A percentile compares a stretch with the other conserved stretches of the same genome.
Evolutionary conservation across 2,113 vertebrate genomes (phyloP).

Genomic region (Blennius ocellaris): DNA sequence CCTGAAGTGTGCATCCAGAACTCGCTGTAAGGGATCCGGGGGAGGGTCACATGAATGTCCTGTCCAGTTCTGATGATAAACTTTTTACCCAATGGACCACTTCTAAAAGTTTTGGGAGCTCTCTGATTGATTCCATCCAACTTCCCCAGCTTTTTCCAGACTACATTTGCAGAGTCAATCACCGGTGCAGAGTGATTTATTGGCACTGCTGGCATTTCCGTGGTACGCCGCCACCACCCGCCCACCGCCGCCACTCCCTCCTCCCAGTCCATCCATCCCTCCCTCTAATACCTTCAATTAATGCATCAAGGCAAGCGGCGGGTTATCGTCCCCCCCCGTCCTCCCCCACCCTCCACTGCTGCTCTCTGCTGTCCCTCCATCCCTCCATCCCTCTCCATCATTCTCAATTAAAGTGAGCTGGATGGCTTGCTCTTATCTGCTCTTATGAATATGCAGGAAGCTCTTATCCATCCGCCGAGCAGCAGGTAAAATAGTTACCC

Average conservation of each 20-base stretch:
- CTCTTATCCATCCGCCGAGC: constrained; percentile 68
- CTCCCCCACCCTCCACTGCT: constrained; percentile 51
- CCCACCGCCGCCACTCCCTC: constrained; percentile 40
- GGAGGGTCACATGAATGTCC: no score
- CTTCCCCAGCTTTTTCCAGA: constrained; percentile 56
- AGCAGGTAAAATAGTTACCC: constrained; percentile 57
- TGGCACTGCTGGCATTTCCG: constrained; percentile 75
- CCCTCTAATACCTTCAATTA: constrained; percentile 80
- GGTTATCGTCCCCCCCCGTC: constrained; percentile 68
- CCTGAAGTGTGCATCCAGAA: no score
- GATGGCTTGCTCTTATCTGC: constrained; percentile 79
- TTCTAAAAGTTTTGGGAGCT: constrained; percentile 52
- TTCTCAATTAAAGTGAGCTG: constrained; percentile 81
- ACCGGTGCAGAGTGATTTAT: constrained; percentile 69
- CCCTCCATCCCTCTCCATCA: constrained; percentile 77
- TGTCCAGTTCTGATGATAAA: constrained; percentile 46
- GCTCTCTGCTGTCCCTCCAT: constrained; percentile 49
- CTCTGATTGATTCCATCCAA: constrained; percentile 70
- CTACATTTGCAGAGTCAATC: constrained; percentile 75
- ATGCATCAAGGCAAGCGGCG: constrained; percentile 77
- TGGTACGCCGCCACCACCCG: constrained; percentile 53
- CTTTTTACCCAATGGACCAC: constrained; percentile 50
- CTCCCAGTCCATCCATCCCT: constrained; percentile 64
- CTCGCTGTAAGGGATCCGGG: no score
- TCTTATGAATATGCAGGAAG: constrained; percentile 81